phyloP scores from a whole-genome alignment of 1,140 invertebrate genomes.

The Panonychus citri region DNA sequence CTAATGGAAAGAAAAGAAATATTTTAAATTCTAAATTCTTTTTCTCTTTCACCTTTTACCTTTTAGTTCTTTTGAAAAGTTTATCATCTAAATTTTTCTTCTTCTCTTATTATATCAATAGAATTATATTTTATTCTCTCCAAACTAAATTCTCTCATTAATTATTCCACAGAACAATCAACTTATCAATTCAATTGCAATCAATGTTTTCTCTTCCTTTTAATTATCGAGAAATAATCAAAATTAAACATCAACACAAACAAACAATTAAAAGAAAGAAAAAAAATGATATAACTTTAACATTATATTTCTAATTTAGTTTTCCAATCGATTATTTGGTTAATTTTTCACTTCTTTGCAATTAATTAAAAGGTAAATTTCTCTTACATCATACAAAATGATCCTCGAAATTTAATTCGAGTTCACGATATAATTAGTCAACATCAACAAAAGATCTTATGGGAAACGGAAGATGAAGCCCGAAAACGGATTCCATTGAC shows the following conservation, averaged over 20 bases:
- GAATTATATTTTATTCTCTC: neutral
- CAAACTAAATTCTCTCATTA: neutral
- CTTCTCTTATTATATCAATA: neutral
- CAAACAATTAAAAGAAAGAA: too few relatives aligned
- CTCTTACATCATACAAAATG: too few relatives aligned
- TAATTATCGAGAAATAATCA: too few relatives aligned
- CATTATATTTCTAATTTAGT: too few relatives aligned
- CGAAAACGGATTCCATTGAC: neutral
- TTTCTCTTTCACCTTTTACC: neutral
- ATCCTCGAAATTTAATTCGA: too few relatives aligned
- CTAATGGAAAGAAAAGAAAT: neutral
- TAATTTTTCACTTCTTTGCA: too few relatives aligned
- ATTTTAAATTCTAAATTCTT: neutral
- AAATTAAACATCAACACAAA: too few relatives aligned
- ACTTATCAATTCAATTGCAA: neutral
- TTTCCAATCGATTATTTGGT: too few relatives aligned
- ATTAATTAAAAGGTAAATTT: too few relatives aligned
- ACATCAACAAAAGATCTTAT: slow-evolving; percentile 58
- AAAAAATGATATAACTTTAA: too few relatives aligned
- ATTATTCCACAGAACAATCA: neutral
- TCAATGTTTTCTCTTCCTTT: too few relatives aligned
- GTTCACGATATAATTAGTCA: slow-evolving; percentile 56
- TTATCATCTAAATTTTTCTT: neutral
- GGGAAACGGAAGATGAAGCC: slow-evolving; percentile 17
- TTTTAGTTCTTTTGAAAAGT: neutral